Evolutionary conservation across 1,140 invertebrate genomes (phyloP), one percentile per base, ranked within the genome.

Genomic region (Babylonia areolata): DNA sequence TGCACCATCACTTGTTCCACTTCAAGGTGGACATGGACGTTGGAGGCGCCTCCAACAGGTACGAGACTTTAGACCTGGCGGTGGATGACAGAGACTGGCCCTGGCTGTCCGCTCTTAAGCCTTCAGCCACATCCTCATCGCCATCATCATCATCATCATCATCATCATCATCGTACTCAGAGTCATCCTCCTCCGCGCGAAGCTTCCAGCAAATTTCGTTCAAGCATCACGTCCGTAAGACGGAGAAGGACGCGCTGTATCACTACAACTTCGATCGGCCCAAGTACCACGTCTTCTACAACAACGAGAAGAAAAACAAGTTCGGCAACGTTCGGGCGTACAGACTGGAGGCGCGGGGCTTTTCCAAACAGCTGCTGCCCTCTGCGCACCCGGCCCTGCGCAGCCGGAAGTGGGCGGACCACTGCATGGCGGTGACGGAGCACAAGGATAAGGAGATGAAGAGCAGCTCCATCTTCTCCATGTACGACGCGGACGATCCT

Each of bases 1-100:
- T 93, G 33, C 92, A 93, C 84, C 89, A 90, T 28, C 92, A 93
- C 84, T 40, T 92, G 54, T 88, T 93, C 37, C 87, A 91, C 80
- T 93, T 90, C 78, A 92, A 93, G 80, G 33, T 90, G 11, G 91
- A 92, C 85, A 33, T 92, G 20, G 92, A 92, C 80, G 89, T 92
- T 54, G 69, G 85, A 28, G 91, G 91, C 9, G 58, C 39, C 3
- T 40, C 46, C 46, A 92, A 92, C 85, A 85, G 91, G 28, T 92
- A 90, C 69, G 89, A 89, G 87, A 92, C 90, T 2, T 33, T 91
- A n/a, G 89, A 90, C 75, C 87, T 93, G 23, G 46, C 9, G 2
- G 11, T 77, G 2, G 84, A 89, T 51, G 80, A 88, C 23, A 71
- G 73, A 35, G 31, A 54, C 51, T 89, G 86, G 79, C 81, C 86